Conservation (phyloP, 2,797 vertebrate species). For the Semaprochilodus insignis region DNA sequence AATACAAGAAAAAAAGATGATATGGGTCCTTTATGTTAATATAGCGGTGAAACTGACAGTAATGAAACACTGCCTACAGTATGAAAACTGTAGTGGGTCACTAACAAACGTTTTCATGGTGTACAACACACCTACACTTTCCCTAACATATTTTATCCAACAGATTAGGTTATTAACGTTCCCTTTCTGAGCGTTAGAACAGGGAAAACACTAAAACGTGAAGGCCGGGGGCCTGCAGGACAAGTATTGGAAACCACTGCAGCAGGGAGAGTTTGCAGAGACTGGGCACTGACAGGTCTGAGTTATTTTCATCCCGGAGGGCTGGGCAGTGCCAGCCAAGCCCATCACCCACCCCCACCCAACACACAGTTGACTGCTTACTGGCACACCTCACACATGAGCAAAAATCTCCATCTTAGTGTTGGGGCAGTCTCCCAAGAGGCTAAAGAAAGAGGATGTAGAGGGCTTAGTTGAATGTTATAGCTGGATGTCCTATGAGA, state of each 20-base stretch:
- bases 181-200: background rate
- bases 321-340: constrained; percentile 29
- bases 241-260: background rate
- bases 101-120: background rate
- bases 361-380: constrained; percentile 2
- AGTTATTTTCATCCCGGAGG: constrained; percentile 49
- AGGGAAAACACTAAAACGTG: background rate
- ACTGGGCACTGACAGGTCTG: constrained; percentile 46
- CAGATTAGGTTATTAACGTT: background rate
- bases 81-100: background rate
- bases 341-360: constrained; percentile 27
- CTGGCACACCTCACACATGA: background rate
- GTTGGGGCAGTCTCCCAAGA: background rate
- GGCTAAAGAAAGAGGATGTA: background rate
- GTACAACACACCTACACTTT: background rate
- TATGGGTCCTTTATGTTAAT: background rate
- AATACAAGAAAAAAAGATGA: background rate
- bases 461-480: background rate
- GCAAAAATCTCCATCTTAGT: background rate
- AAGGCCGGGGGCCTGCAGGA: background rate
- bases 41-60: background rate
- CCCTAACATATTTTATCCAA: background rate
- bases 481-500: background rate
- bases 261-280: constrained; percentile 35
- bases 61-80: background rate